phyloP scores from a whole-genome alignment of 1,140 invertebrate species.

The Drosophila asahinai region DNA sequence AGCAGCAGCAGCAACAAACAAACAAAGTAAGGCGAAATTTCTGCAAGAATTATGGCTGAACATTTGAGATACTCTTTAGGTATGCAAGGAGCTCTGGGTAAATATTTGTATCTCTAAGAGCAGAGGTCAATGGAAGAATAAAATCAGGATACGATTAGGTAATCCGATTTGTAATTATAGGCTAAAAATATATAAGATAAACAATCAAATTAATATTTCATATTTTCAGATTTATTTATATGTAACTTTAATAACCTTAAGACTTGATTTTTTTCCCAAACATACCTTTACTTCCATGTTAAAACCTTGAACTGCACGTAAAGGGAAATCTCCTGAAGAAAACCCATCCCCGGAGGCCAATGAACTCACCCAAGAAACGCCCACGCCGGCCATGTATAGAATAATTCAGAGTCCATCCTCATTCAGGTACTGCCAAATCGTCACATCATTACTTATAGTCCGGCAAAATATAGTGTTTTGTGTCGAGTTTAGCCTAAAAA shows the following conservation, averaged over 20 bases:
- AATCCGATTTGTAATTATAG: neutral
- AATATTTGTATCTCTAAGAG: neutral
- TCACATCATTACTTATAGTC: slow-evolving; percentile 82
- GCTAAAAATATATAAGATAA: neutral
- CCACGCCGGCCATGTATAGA: slow-evolving; percentile 22
- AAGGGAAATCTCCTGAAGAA: slow-evolving; percentile 4
- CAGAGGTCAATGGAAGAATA: no score
- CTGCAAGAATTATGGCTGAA: slow-evolving; percentile 3
- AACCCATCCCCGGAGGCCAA: slow-evolving; percentile 27
- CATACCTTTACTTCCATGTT: neutral
- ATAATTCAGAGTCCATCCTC: slow-evolving; percentile 24
- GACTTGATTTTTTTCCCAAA: no score
- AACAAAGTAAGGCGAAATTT: slow-evolving; percentile 32
- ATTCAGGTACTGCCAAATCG: slow-evolving; percentile 72
- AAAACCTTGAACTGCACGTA: slow-evolving; percentile 54
- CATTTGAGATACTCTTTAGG: slow-evolving; percentile 50
- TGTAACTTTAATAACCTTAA: no score
- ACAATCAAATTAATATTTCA: no score
- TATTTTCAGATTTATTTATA: no score
- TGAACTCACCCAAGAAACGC: slow-evolving; percentile 36
- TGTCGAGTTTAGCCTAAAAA: slow-evolving; percentile 46
- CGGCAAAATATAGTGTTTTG: slow-evolving; percentile 75
- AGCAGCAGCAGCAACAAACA: slow-evolving; percentile 67
- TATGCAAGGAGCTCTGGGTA: neutral
- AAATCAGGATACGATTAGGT: no score